Conservation (phyloP, 2,797 vertebrate genomes). For the Alectoris magna region DNA sequence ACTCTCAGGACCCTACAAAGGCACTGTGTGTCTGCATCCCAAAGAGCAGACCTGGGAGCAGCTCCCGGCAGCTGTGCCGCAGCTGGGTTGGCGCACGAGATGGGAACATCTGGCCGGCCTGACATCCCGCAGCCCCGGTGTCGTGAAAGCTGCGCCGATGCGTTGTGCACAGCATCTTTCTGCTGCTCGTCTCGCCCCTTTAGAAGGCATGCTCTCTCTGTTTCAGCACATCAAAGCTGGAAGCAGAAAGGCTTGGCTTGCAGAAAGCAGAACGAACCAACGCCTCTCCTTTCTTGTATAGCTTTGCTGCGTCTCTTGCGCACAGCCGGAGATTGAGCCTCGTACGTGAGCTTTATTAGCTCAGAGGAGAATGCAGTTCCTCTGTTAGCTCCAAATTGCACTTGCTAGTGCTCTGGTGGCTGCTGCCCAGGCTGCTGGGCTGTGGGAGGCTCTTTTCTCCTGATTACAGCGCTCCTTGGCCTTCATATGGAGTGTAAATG, state of each 20-base stretch:
- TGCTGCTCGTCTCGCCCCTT: background rate
- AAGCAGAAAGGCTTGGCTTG: conserved; percentile 23
- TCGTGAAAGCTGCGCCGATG: conserved; percentile 11
- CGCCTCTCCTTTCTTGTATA: background rate
- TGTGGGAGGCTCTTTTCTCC: background rate
- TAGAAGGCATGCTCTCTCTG: background rate
- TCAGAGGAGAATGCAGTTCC: background rate
- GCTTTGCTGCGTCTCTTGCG: background rate
- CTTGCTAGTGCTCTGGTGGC: background rate
- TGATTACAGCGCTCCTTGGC: background rate
- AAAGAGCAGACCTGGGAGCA: background rate
- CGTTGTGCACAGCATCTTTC: conserved; percentile 41
- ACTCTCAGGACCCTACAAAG: background rate
- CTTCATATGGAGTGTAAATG: background rate
- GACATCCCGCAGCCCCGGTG: background rate
- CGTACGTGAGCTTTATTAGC: accelerated
- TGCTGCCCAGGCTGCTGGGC: background rate
- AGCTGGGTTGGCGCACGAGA: conserved; percentile 69
- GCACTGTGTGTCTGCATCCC: background rate
- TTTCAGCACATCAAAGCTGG: conserved; percentile 40
- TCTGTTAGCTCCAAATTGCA: accelerated
- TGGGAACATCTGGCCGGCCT: conserved; percentile 73
- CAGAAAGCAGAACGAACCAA: background rate
- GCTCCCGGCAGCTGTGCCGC: conserved; percentile 67
- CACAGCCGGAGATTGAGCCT: background rate